These are phyloP conservation scores for Misgurnus mizolepis DNA, from an alignment of 2,113 vertebrate species.

Conservation along the genomic window DNA sequence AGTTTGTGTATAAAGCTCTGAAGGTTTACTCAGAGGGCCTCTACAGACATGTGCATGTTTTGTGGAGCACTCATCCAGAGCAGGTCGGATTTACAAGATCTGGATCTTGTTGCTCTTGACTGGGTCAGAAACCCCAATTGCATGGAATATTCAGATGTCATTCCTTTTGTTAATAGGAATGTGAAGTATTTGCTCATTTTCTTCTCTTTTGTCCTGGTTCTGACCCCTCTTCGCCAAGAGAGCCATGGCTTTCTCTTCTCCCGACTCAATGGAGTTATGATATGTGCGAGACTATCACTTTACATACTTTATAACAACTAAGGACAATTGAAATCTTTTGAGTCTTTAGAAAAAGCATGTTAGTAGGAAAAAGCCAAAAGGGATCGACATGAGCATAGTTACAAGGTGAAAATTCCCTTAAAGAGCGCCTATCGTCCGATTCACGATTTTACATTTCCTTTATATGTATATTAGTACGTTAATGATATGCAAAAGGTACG, in stretches of 20 bases:
- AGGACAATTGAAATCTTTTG: conserved; percentile 5
- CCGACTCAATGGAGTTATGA: conserved; percentile 38
- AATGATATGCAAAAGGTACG: too few species aligned
- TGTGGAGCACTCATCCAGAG: conserved; percentile 32
- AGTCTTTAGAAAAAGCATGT: conserved; percentile 15
- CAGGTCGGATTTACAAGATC: conserved; percentile 39
- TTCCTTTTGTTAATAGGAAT: conserved; percentile 61
- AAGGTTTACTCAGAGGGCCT: conserved; percentile 47
- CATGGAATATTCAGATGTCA: conserved; percentile 33
- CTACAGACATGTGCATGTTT: conserved; percentile 54
- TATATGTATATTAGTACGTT: too few species aligned
- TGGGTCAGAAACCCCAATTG: conserved; percentile 17
- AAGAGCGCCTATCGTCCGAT: background rate
- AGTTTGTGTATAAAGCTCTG: conserved; percentile 31
- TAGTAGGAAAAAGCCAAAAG: conserved; percentile 5
- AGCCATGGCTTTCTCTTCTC: conserved; percentile 47
- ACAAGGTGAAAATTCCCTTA: background rate
- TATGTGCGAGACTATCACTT: conserved; percentile 54
- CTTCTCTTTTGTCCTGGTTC: conserved; percentile 52
- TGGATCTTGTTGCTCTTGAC: conserved; percentile 32
- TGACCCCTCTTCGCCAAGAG: conserved; percentile 51
- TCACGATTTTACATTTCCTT: too few species aligned
- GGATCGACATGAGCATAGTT: background rate
- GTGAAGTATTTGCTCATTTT: conserved; percentile 51
- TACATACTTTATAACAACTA: conserved; percentile 48